Evolutionary conservation across 2,113 vertebrate species (phyloP).

Genomic region (Bos indicus): DNA sequence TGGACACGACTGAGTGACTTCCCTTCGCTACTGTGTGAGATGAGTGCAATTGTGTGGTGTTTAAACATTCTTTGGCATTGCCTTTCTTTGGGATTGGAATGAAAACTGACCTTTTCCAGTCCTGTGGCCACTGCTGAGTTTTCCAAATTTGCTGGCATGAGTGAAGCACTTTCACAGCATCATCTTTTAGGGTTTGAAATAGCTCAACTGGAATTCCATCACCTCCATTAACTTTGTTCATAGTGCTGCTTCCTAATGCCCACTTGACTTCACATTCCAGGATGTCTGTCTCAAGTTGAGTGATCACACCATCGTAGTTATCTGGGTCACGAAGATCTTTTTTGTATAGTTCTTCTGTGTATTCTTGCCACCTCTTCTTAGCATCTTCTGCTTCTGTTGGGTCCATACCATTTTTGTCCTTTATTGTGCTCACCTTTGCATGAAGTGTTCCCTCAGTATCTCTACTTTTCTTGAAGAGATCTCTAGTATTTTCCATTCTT

Average conservation of each 20-base stretch:
- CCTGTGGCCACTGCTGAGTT: neutral
- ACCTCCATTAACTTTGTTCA: neutral
- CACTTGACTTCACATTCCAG: neutral
- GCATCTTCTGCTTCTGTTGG: neutral
- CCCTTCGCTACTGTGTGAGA: neutral
- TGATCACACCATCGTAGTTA: neutral
- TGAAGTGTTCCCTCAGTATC: neutral
- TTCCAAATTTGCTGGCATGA: neutral
- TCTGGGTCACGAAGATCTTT: neutral
- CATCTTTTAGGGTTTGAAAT: neutral
- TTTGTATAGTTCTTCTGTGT: neutral
- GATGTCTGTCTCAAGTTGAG: neutral
- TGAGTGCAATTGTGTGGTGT: neutral
- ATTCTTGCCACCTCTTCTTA: neutral
- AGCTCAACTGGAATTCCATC: neutral
- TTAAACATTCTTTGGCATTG: neutral
- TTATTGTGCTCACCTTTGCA: neutral
- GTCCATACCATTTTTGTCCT: neutral
- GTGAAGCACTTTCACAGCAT: neutral
- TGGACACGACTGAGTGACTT: rapidly evolving
- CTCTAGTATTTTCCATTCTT: neutral
- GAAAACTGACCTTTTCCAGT: neutral
- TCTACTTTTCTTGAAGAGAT: neutral
- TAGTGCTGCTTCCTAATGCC: neutral
- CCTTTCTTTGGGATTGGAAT: neutral